Evolutionary conservation across 2,113 vertebrate genomes (phyloP), one percentile per base, ranked within the genome.

Genomic region (Elachura formosa): DNA sequence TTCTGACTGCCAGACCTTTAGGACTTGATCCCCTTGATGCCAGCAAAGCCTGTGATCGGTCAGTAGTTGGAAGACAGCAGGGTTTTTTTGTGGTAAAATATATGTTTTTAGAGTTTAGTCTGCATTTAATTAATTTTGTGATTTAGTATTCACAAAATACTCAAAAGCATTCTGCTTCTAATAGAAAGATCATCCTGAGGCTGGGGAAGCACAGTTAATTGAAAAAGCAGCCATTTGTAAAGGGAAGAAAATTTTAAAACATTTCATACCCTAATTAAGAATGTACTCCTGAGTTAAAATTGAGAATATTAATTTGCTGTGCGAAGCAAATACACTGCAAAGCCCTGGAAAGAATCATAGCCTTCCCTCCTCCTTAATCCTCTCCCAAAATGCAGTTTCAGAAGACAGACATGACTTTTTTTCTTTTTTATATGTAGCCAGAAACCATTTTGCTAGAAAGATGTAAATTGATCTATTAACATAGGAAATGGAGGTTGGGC

Each of bases 151-250:
- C 91, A 61, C 38, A 73, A 97, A 96, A 97, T 94, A 93, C 84
- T 88, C 64, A 16, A 77, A 89, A 81, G 94, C 79, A 76, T 94
- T 94, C 75, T 90, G 61, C 88, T 93, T 72, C 93, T 95, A 91
- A 96, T 96, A 95, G 93, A 96, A 96, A 91, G 93, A 94, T 97
- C 95, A 95, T 96, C 84, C 86, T 51, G 84, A 95, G 89, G 92
- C 87, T 91, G 91, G 83, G 82, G 87, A 95, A 95, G 87, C 78
- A 49, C 26, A 76, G 79, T 77, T 96, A 92, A 96, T 94, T 97
- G 95, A 94, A 91, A 94, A 93, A 87, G 75, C 74, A 92, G 46
- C 89, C 71, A 33, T 92, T 95, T 93, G 75, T 89, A 95, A 94
- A 96, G 94, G 36, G 77, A 91, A 80, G 78, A 84, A 92, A 94